Evolutionary conservation across 2,888 invertebrate species (phyloP).

Genomic region (Peribatodes rhomboidaria): DNA sequence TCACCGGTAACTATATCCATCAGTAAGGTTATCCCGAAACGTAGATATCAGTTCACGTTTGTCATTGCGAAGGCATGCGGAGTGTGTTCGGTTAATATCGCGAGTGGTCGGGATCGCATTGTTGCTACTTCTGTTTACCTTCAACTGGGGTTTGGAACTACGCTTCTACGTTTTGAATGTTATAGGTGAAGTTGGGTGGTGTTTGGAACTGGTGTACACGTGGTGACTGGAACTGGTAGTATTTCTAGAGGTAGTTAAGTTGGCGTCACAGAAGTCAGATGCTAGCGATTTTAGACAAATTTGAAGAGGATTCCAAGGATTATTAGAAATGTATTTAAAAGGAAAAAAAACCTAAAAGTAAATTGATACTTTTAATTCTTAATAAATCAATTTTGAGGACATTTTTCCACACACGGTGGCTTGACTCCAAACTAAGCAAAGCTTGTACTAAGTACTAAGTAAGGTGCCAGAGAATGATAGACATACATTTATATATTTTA

Average conservation of each 20-base stretch:
- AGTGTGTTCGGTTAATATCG: conserved; percentile 14
- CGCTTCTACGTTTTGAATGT: background rate
- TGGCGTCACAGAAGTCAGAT: no score
- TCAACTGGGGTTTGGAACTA: background rate
- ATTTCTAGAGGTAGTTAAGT: background rate
- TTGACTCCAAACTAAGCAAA: no score
- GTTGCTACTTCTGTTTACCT: conserved; percentile 7
- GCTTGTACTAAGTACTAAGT: no score
- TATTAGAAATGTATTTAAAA: no score
- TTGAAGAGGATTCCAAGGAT: no score
- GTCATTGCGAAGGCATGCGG: conserved; percentile 2
- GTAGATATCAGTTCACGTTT: conserved; percentile 16
- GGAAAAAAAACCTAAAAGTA: no score
- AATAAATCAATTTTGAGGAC: no score
- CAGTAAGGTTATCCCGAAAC: conserved; percentile 8
- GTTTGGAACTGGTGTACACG: background rate
- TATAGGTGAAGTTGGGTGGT: background rate
- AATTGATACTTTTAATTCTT: no score
- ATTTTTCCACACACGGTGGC: no score
- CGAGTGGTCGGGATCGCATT: conserved; percentile 6
- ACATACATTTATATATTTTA: no score
- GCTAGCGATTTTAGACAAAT: no score
- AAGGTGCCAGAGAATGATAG: no score
- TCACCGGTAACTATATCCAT: conserved; percentile 20
- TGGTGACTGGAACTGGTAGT: background rate